Base-by-base conservation (phyloP, 2,113 vertebrate genomes). In the Plestiodon gilberti region DNA sequence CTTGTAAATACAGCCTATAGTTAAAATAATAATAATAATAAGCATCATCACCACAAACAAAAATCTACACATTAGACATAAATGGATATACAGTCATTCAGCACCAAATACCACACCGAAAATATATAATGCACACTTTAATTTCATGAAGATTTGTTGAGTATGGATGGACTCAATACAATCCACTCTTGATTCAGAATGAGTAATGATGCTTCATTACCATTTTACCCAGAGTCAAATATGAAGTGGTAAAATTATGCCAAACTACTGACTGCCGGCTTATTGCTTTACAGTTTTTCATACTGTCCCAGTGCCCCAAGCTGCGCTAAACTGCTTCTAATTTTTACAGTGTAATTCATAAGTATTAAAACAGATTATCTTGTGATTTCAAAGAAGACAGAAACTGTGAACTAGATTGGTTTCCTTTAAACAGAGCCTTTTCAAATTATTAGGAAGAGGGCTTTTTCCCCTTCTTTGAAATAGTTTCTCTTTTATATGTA, bases 341-440 rank as follows among this genome's bases (percentile, higher is more conserved):
- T 28, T 0, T 59, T 73, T 30, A 89, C 87, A 40, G 73, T 89
- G 87, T 83, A 90, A 75, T 89, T 88, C 73, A 55, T 82, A 82
- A 61, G 52, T 10, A 40, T 83, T 91, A 83, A 75, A 74, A 62
- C 55, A 40, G 25, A 91, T 92, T 74, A 76, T 81, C 85, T 90
- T 48, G 62, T 43, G 74, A 7, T 91, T 82, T 92, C 70, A 78
- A 90, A 22, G 85, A 23, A 0, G 89, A 76, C 64, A 93, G 64
- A 91, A 81, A 78, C 28, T 87, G 13, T 61, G 74, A 89, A 81
- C 89, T 78, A 83, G 69, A 90, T 0, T 25, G 64, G 61, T 88
- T 90, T 87, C 62, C 87, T 89, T 92, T 92, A 94, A 87, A 89
- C 70, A 92, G 89, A 93, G 80, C 71, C 73, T 92, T 94, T 93